A percentile compares a stretch with the other conserved stretches of the same genome.
Conservation (phyloP, 1,140 invertebrate genomes). For the Argopecten irradians region DNA sequence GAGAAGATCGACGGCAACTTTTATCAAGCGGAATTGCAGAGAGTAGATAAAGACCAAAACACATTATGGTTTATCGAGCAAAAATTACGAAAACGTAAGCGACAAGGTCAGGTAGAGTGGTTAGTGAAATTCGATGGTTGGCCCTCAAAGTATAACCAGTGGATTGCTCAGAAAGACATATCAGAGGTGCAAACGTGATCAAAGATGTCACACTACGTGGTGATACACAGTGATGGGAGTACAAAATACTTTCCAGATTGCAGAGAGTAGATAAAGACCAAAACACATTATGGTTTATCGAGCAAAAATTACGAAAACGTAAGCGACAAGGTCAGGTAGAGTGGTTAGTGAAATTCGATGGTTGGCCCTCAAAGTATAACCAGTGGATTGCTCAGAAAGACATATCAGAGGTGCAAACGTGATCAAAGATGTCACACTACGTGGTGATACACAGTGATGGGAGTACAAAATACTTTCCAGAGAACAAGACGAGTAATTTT, state of each 20-base stretch:
- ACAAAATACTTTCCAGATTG: too few species aligned
- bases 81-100: conserved; percentile 42
- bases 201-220: conserved; percentile 24
- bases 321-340: too few species aligned
- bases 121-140: conserved; percentile 48
- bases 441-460: too few species aligned
- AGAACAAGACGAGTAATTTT: conserved; percentile 38
- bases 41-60: conserved; percentile 42
- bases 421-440: too few species aligned
- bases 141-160: conserved; percentile 48
- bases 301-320: too few species aligned
- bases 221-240: too few species aligned
- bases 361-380: too few species aligned
- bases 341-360: too few species aligned
- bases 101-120: conserved; percentile 37
- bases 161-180: conserved; percentile 34
- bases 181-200: conserved; percentile 20
- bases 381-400: too few species aligned
- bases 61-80: conserved; percentile 47
- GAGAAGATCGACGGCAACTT: conserved; percentile 38
- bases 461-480: neutral
- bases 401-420: too few species aligned
- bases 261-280: too few species aligned
- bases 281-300: too few species aligned
- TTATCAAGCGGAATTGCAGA: conserved; percentile 40